Conservation (phyloP, 2,888 invertebrate genomes). For the Chrysina gloriosa region DNA sequence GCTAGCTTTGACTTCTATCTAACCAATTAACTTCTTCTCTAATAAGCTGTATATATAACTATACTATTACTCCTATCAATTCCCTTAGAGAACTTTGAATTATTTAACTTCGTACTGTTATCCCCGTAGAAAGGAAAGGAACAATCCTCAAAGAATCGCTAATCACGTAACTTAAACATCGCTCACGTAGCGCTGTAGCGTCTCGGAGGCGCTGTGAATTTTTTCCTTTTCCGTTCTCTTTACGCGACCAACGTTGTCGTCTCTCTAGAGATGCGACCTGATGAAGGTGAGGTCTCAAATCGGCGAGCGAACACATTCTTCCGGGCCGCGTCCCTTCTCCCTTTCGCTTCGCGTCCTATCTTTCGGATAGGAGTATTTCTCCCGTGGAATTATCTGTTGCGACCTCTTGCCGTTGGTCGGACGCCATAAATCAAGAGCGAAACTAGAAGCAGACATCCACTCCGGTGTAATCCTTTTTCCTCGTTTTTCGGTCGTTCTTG, state of each 20-base stretch:
- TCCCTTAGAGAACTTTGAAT: no score
- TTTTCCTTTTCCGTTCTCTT: not conserved
- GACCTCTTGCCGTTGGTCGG: conserved; percentile 36
- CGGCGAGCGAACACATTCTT: conserved; percentile 25
- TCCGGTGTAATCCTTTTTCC: conserved; percentile 12
- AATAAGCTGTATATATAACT: no score
- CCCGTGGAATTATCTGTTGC: conserved; percentile 42
- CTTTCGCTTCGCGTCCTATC: conserved; percentile 12
- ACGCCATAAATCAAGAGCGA: conserved; percentile 41
- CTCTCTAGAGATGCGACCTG: conserved; percentile 41
- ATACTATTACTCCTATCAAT: no score
- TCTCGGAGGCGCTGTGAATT: conserved; percentile 14
- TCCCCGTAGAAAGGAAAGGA: no score
- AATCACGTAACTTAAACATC: conserved; percentile 27
- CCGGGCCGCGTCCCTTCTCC: not conserved
- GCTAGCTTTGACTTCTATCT: no score
- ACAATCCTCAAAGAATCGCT: not conserved
- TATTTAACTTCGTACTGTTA: no score
- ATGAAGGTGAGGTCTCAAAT: conserved; percentile 38
- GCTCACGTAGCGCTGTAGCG: conserved; percentile 26
- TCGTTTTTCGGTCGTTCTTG: not conserved
- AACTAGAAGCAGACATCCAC: conserved; percentile 33
- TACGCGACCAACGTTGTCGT: conserved; percentile 22
- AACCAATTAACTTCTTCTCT: no score
- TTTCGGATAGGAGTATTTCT: conserved; percentile 32